Percentiles rank a stretch among this genome's conserved stretches.
Evolutionary conservation across 2,113 vertebrate species (phyloP).

Genomic region (Atherinomorus stipes): DNA sequence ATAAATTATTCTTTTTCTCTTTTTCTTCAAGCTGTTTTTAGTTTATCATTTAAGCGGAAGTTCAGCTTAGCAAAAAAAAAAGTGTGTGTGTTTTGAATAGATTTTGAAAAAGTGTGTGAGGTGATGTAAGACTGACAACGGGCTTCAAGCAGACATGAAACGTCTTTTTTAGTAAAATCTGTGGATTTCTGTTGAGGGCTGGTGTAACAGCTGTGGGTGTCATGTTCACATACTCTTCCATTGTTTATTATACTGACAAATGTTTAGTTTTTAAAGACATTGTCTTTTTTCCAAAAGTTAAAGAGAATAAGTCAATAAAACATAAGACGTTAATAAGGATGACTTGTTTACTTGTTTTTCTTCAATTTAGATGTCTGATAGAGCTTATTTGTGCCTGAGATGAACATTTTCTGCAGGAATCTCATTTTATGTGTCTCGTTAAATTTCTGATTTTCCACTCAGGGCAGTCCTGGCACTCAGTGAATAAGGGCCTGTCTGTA

Average conservation of each 20-base stretch:
- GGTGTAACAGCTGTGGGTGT: conserved; percentile 27
- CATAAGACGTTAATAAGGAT: conserved; percentile 43
- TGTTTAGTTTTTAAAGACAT: conserved; percentile 71
- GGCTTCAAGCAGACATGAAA: conserved; percentile 40
- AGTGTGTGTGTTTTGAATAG: neutral
- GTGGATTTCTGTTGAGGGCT: conserved; percentile 46
- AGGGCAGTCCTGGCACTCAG: conserved; percentile 6
- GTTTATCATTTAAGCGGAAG: conserved; percentile 20
- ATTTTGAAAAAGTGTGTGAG: conserved; percentile 5
- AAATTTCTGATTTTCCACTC: conserved; percentile 35
- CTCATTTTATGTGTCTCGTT: neutral
- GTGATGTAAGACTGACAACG: conserved; percentile 20
- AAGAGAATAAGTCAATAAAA: conserved; percentile 71
- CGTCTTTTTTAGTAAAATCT: conserved; percentile 57
- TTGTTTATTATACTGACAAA: conserved; percentile 56
- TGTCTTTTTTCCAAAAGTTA: conserved; percentile 49
- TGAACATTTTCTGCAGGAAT: neutral
- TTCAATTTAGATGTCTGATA: neutral
- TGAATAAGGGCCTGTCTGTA: conserved; percentile 49
- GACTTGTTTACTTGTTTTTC: neutral
- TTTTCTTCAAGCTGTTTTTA: conserved; percentile 29
- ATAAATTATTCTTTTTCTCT: conserved; percentile 23
- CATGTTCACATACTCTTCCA: conserved; percentile 48
- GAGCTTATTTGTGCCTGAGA: neutral
- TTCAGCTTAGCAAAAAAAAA: conserved; percentile 33